Conservation (phyloP, 2,797 vertebrate species). For the Pterois miles region DNA sequence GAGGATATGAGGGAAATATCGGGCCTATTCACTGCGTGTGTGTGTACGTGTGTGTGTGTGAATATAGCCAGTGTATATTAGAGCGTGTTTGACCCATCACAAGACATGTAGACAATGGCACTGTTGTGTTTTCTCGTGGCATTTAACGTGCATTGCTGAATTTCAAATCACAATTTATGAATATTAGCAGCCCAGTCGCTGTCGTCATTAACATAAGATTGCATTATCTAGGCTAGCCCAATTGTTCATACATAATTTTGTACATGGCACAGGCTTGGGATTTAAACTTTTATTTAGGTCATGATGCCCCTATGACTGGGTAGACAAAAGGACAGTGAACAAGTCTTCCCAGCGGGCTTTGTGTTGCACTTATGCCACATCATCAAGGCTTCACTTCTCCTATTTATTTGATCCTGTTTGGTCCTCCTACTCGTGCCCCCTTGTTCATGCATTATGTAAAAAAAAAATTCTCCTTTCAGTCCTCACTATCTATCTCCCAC, state of each 20-base stretch:
- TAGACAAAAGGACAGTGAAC: constrained; percentile 82
- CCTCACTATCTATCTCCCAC: constrained; percentile 69
- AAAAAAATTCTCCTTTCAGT: constrained; percentile 67
- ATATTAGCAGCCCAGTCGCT: constrained; percentile 63
- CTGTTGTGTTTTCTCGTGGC: constrained; percentile 78
- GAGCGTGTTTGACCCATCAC: constrained; percentile 80
- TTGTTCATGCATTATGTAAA: constrained; percentile 80
- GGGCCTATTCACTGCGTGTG: constrained; percentile 61
- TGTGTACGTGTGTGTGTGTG: constrained; percentile 61
- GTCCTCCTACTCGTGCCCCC: constrained; percentile 75
- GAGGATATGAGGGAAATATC: constrained; percentile 50
- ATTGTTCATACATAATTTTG: constrained; percentile 72
- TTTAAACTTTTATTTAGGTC: constrained; percentile 83
- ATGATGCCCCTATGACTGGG: constrained; percentile 74
- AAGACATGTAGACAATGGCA: constrained; percentile 79
- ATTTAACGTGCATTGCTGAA: constrained; percentile 79
- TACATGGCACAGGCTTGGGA: constrained; percentile 57
- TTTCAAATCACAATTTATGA: constrained; percentile 78
- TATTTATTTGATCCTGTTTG: constrained; percentile 80
- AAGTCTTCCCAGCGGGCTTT: constrained; percentile 80
- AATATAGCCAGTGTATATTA: constrained; percentile 73
- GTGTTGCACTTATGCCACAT: constrained; percentile 82
- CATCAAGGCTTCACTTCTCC: constrained; percentile 80
- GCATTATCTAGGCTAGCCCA: constrained; percentile 63
- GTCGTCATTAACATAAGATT: constrained; percentile 74